Conservation (phyloP, 2,113 vertebrate species). For the Pseudorhombus dupliciocellatus region DNA sequence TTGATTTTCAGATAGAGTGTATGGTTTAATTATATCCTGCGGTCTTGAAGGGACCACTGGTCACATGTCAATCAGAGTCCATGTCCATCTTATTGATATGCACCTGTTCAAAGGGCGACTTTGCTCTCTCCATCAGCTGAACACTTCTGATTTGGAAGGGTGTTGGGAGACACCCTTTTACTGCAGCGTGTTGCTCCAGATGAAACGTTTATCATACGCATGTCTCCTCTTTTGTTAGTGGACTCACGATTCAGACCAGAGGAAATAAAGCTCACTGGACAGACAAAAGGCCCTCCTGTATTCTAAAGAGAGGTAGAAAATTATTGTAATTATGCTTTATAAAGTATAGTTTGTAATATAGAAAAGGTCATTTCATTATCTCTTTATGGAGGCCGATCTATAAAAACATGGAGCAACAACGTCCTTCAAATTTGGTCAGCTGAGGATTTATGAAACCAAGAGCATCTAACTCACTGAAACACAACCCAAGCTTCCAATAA, state of each 20-base stretch:
- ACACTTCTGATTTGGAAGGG: conserved; percentile 61
- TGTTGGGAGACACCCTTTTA: conserved; percentile 74
- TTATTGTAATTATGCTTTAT: conserved; percentile 8
- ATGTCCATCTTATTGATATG: conserved; percentile 50
- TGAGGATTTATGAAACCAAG: neutral
- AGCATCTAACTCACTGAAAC: neutral
- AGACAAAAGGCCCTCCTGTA: conserved; percentile 33
- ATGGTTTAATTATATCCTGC: conserved; percentile 41
- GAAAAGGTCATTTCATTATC: conserved; percentile 53
- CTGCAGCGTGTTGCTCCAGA: conserved; percentile 35
- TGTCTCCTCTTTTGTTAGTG: conserved; percentile 44
- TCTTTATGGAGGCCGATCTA: conserved; percentile 9
- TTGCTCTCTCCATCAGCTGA: conserved; percentile 52
- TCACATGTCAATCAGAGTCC: conserved; percentile 13
- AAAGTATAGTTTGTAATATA: conserved; percentile 7
- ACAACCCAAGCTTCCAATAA: neutral
- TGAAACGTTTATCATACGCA: conserved; percentile 49
- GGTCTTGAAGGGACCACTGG: conserved; percentile 26
- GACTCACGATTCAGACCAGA: conserved; percentile 34
- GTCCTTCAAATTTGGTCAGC: conserved; percentile 4
- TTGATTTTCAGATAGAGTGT: conserved; percentile 58
- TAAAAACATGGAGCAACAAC: conserved; percentile 4
- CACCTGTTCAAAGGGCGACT: conserved; percentile 71
- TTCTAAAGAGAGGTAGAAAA: conserved; percentile 45
- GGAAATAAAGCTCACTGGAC: conserved; percentile 38